phyloP scores from a whole-genome alignment of 2,797 vertebrate genomes.

The Cygnus olor region DNA sequence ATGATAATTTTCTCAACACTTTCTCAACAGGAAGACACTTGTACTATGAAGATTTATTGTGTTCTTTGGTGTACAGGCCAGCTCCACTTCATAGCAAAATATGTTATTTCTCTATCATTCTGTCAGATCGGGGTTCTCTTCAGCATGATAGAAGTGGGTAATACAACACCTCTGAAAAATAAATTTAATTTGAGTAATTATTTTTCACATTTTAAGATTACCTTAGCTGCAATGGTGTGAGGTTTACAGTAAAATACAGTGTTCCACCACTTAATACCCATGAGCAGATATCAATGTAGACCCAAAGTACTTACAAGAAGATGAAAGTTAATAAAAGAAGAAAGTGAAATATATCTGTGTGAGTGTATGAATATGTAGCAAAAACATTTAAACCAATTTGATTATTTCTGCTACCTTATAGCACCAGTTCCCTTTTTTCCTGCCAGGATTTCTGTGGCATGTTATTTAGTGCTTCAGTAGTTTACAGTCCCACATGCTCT shows the following conservation, averaged over 20 bases:
- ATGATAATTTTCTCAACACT: neutral
- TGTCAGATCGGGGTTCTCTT: slow-evolving; percentile 48
- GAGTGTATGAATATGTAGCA: neutral
- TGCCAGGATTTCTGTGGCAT: slow-evolving; percentile 12
- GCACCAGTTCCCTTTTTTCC: slow-evolving; percentile 36
- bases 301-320: slow-evolving; percentile 54
- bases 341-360: neutral
- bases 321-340: slow-evolving; percentile 16
- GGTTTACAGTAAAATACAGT: slow-evolving; percentile 43
- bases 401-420: slow-evolving; percentile 41
- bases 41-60: slow-evolving; percentile 40
- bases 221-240: slow-evolving; percentile 15
- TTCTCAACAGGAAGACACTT: slow-evolving; percentile 30
- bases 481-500: neutral
- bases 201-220: slow-evolving; percentile 53
- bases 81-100: slow-evolving; percentile 26
- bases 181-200: slow-evolving; percentile 66
- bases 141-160: slow-evolving; percentile 52
- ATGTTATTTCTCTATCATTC: slow-evolving; percentile 58
- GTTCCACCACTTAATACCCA: slow-evolving; percentile 53
- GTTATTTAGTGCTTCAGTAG: neutral
- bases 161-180: slow-evolving; percentile 44
- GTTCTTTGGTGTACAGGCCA: slow-evolving; percentile 26
- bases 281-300: slow-evolving; percentile 38
- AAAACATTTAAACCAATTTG: slow-evolving; percentile 32